Conservation (phyloP, 1,140 invertebrate species). For the Platyscapa corneri region DNA sequence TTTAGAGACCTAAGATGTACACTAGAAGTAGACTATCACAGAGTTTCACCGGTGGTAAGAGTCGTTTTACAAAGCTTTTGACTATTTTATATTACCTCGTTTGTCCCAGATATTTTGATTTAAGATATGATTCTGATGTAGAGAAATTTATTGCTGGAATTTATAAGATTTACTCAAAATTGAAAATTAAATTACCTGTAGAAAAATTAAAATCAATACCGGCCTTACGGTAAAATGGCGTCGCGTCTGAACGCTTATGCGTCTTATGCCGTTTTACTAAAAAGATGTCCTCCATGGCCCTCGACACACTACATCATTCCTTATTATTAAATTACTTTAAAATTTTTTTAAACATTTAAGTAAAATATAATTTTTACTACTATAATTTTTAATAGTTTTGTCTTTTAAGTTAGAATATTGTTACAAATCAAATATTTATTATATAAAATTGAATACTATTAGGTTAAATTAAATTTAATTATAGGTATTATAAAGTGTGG, state of each 20-base stretch:
- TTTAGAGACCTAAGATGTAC: slow-evolving; percentile 54
- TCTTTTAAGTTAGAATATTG: no score
- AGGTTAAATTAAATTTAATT: no score
- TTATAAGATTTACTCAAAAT: not conserved
- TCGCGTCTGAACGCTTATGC: slow-evolving; percentile 45
- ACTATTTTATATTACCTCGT: not conserved
- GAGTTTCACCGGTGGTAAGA: slow-evolving; percentile 60
- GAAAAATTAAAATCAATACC: slow-evolving; percentile 46
- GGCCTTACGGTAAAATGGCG: slow-evolving; percentile 45
- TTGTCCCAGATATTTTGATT: not conserved
- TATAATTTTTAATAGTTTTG: no score
- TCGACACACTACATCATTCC: not conserved
- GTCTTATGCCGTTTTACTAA: not conserved
- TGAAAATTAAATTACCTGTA: not conserved
- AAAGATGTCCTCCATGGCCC: not conserved
- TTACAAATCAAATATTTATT: no score
- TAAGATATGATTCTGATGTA: not conserved
- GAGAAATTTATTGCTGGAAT: not conserved
- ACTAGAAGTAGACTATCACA: slow-evolving; percentile 63
- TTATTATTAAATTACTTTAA: not conserved
- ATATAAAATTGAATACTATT: no score
- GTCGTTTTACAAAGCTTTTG: slow-evolving; percentile 30
- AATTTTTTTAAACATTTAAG: no score
- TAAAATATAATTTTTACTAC: not conserved
- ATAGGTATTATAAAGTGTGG: no score